Percentiles rank a stretch among this genome's conserved stretches.
These are phyloP conservation scores for Epinotia ramella DNA, from an alignment of 2,888 invertebrate species.

Conservation along the genomic window DNA sequence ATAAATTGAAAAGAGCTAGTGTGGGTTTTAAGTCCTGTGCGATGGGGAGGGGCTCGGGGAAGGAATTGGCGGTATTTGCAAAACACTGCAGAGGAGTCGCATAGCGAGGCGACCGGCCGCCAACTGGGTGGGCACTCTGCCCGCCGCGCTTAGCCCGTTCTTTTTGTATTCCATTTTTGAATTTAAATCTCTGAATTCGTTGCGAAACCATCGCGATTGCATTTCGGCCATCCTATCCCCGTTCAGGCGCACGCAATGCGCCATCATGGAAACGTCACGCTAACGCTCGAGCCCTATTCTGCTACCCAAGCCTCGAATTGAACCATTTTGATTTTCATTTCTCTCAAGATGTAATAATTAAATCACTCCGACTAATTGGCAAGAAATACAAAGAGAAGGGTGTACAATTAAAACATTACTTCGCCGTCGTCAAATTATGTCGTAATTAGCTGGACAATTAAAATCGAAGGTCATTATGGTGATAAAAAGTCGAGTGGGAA, in stretches of 20 bases:
- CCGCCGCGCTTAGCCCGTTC: conserved; percentile 70
- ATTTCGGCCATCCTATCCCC: conserved; percentile 18
- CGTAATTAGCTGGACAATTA: conserved; percentile 79
- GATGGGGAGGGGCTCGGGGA: conserved; percentile 65
- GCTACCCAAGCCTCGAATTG: conserved; percentile 47
- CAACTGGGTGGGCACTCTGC: conserved; percentile 78
- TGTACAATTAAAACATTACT: conserved; percentile 83
- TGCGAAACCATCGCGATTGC: conserved; percentile 59
- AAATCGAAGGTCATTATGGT: conserved; percentile 78
- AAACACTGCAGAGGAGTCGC: conserved; percentile 74
- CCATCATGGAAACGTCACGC: conserved; percentile 58
- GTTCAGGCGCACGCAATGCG: conserved; percentile 60
- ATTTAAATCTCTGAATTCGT: conserved; percentile 64
- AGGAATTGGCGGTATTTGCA: conserved; percentile 85
- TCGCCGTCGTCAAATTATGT: conserved; percentile 75
- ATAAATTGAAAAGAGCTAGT: conserved; percentile 51
- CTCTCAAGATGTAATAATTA: conserved; percentile 71
- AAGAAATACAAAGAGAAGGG: conserved; percentile 68
- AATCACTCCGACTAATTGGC: conserved; percentile 67
- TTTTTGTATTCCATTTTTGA: conserved; percentile 74
- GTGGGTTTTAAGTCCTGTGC: conserved; percentile 66
- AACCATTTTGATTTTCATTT: conserved; percentile 51
- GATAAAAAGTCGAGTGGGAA: conserved; percentile 77
- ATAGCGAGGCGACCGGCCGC: conserved; percentile 67
- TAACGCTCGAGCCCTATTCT: conserved; percentile 47